Base-by-base conservation (phyloP, 2,113 vertebrate species). In the Maccullochella peelii region DNA sequence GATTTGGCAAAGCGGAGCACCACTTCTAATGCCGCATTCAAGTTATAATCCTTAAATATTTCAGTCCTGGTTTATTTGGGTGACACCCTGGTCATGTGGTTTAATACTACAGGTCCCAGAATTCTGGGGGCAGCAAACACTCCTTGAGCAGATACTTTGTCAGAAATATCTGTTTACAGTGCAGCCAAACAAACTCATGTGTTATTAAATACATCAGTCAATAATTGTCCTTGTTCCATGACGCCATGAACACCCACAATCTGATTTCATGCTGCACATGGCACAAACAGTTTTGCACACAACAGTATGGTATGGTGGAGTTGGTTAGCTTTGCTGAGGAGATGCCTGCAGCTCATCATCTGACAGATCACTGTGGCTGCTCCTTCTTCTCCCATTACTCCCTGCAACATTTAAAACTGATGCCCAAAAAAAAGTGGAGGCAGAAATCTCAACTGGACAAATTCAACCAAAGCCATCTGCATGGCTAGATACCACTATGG, bases 21-120 rank as follows among this genome's bases (percentile, higher is more conserved):
- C 44, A 36, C 49, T 2, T 49, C 30, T 78, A 71, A 79, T 71
- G 58, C 58, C n/a, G 70, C 12, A 16, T 78, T 77, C 30, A 65
- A 58, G n/a, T 33, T 40, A 40, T 57, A 70, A 44, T 63, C 27
- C 6, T 15, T 1, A 4, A 44, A 44, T 2, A 65, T 77, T 54
- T 65, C 61, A 5, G 52, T 49, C 18, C n/a, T 50, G 72, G 36
- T 49, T 30, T 47, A 54, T 72, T 86, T 59, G 42, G 33, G 27
- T 59, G 21, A 44, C 27, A 9, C 21, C 0, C 16, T 0, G 49
- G 55, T 77, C 8, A 8, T 52, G 61, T 8, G 36, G n/a, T 57
- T 77, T 21, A 77, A 36, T 69, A 25, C 0, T 20, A 50, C 52
- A 16, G n/a, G 36, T 40, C 10, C 23, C 4, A 40, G 18, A 38